phyloP scores from a whole-genome alignment of 1,140 invertebrate species.

The Zaprionus kolodkinae region DNA sequence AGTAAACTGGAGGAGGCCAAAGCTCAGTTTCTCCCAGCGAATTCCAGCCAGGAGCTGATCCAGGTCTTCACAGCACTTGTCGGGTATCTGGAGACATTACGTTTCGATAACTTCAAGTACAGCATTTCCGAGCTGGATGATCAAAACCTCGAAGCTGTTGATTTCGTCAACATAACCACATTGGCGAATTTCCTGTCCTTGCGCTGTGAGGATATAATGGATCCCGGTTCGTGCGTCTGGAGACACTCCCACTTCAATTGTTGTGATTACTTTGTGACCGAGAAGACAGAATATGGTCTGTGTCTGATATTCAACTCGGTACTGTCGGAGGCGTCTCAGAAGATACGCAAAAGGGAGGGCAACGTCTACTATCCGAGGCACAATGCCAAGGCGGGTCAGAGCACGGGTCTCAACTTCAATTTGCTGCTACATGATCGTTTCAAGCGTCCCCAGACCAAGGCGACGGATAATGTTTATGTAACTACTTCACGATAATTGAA shows the following conservation, averaged over 20 bases:
- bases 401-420: conserved; percentile 63
- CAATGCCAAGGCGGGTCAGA: conserved; percentile 68
- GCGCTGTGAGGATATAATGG: conserved; percentile 61
- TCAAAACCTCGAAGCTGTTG: conserved; percentile 58
- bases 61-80: conserved; percentile 53
- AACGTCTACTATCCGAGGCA: conserved; percentile 60
- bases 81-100: conserved; percentile 53
- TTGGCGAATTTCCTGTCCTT: conserved; percentile 47
- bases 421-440: conserved; percentile 48
- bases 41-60: conserved; percentile 47
- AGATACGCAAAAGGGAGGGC: conserved; percentile 42
- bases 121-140: conserved; percentile 58
- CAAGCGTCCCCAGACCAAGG: conserved; percentile 55
- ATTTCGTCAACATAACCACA: conserved; percentile 52
- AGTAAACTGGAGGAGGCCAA: conserved; percentile 67
- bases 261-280: conserved; percentile 65
- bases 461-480: conserved; percentile 66
- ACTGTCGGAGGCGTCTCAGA: conserved; percentile 40
- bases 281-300: conserved; percentile 67
- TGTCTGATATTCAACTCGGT: conserved; percentile 72
- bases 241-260: conserved; percentile 59
- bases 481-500: neutral
- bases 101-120: conserved; percentile 53
- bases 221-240: conserved; percentile 54
- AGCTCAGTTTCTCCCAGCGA: conserved; percentile 55